These are phyloP conservation scores for Percina caprodes DNA, from an alignment of 2,113 vertebrate genomes.

Conservation along the genomic window DNA sequence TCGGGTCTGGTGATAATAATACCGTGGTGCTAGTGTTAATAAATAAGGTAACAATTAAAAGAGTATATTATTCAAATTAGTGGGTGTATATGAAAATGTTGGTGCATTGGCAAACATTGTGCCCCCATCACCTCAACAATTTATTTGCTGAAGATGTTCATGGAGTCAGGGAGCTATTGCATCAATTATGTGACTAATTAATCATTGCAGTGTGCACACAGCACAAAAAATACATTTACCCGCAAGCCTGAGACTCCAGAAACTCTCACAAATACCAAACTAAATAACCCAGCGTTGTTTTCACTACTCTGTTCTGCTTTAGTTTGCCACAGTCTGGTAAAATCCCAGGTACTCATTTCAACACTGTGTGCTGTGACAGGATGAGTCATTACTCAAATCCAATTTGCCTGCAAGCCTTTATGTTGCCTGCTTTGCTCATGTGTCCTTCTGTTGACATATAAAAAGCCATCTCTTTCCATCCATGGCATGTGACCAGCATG, in stretches of 20 bases:
- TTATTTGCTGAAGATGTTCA: constrained; percentile 6
- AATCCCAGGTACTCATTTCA: constrained; percentile 60
- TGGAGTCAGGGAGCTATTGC: constrained; percentile 9
- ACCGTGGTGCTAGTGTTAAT: no score
- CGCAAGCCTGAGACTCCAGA: constrained; percentile 27
- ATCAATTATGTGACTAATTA: constrained; percentile 49
- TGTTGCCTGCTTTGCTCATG: constrained; percentile 67
- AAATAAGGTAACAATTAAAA: not conserved
- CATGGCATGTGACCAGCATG: constrained; percentile 59
- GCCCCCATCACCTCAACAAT: not conserved
- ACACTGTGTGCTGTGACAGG: constrained; percentile 61
- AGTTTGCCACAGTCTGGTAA: constrained; percentile 46
- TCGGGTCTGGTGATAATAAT: no score
- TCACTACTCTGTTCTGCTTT: constrained; percentile 51
- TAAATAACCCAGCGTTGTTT: constrained; percentile 63
- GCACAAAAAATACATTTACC: constrained; percentile 28
- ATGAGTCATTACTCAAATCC: constrained; percentile 78
- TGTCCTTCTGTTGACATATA: constrained; percentile 70
- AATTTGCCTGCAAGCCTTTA: constrained; percentile 73
- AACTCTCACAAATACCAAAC: constrained; percentile 57
- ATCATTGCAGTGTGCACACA: constrained; percentile 19
- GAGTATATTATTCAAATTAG: not conserved
- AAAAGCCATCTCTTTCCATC: constrained; percentile 56
- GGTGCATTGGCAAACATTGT: not conserved
- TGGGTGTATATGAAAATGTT: not conserved